phyloP scores from a whole-genome alignment of 2,888 invertebrate genomes.

The Pimpla rufipes region DNA sequence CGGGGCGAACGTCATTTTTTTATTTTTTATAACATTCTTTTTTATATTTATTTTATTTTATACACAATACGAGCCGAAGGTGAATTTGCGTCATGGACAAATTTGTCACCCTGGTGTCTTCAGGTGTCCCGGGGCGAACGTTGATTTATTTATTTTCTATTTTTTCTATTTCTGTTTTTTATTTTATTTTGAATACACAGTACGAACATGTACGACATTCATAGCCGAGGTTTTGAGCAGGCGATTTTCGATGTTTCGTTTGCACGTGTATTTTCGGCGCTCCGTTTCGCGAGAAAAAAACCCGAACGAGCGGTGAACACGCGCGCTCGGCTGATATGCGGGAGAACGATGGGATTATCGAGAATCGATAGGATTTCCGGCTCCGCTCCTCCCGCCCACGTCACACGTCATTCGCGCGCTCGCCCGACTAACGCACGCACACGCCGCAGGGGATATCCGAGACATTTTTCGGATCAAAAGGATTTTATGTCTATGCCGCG shows the following conservation, averaged over 20 bases:
- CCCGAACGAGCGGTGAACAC: slow-evolving; percentile 12
- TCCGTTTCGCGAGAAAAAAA: slow-evolving; percentile 2
- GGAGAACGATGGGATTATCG: slow-evolving; percentile 65
- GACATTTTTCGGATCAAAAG: slow-evolving; percentile 44
- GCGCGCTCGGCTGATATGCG: slow-evolving; percentile 56
- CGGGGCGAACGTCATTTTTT: no score
- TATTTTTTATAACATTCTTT: no score
- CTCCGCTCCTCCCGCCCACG: slow-evolving; percentile 6
- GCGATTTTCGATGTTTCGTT: slow-evolving; percentile 33
- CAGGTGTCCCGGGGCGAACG: slow-evolving; percentile 18
- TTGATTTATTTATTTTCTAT: no score
- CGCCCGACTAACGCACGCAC: background rate
- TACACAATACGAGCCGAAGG: slow-evolving; percentile 1
- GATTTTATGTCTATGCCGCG: slow-evolving; percentile 23
- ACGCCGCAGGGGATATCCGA: slow-evolving; percentile 7
- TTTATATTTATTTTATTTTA: no score
- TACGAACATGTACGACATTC: background rate
- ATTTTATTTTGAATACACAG: background rate
- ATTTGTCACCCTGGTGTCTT: slow-evolving; percentile 53
- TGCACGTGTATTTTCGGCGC: background rate
- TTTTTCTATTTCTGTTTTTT: no score
- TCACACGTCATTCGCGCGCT: slow-evolving; percentile 45
- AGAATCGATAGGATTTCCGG: slow-evolving; percentile 63
- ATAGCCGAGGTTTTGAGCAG: background rate
- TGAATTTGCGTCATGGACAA: slow-evolving; percentile 54